These are phyloP conservation scores for Pipistrellus pygmaeus DNA, from an alignment of 2,797 vertebrate genomes.

Conservation along the genomic window DNA sequence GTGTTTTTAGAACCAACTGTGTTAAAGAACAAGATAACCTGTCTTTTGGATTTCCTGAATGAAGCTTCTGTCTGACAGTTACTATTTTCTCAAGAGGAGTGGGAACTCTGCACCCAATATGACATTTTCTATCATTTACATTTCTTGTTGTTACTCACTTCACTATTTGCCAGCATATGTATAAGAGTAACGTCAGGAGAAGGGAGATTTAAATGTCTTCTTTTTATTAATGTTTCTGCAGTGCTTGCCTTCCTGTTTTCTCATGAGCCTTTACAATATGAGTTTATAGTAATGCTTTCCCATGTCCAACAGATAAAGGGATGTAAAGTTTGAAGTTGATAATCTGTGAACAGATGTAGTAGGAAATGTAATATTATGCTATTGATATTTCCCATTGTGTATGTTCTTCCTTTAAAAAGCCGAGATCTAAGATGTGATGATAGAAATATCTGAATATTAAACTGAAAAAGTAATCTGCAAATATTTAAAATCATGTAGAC, in stretches of 20 bases:
- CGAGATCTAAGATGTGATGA: neutral
- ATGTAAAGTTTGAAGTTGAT: neutral
- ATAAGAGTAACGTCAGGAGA: conserved; percentile 9
- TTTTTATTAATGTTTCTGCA: neutral
- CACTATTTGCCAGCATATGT: neutral
- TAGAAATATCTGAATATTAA: neutral
- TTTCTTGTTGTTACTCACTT: neutral
- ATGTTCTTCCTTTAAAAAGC: neutral
- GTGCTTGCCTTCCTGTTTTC: neutral
- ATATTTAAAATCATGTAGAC: conserved; percentile 4
- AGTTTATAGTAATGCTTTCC: neutral
- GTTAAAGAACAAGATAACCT: neutral
- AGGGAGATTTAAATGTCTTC: neutral
- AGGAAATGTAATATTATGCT: neutral
- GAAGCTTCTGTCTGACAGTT: neutral
- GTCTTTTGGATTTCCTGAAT: neutral
- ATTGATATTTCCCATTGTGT: neutral
- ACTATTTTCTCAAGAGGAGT: neutral
- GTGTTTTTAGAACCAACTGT: neutral
- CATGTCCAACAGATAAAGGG: neutral
- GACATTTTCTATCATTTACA: neutral
- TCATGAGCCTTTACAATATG: neutral
- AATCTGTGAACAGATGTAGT: neutral
- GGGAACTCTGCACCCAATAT: neutral
- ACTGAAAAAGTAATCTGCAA: neutral